phyloP scores from a whole-genome alignment of 2,888 invertebrate species.

The Tupiocoris notatus region DNA sequence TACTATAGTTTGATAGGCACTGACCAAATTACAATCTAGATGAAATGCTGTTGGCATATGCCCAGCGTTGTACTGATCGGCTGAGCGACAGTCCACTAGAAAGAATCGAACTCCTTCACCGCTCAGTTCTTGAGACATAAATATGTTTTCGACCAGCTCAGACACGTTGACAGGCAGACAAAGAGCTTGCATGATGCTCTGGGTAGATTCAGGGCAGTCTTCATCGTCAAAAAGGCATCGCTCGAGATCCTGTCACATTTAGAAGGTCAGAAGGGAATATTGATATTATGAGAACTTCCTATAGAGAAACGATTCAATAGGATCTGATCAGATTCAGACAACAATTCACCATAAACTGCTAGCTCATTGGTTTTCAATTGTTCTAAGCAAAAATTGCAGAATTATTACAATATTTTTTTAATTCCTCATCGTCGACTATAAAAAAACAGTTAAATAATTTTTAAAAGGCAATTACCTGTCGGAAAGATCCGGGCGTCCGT shows the following conservation, averaged over 20 bases:
- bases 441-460: neutral
- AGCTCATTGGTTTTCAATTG: neutral
- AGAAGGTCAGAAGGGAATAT: no score
- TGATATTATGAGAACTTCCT: neutral
- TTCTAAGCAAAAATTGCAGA: no score
- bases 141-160: conserved; percentile 83
- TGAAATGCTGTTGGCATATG: conserved; percentile 97
- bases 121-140: conserved; percentile 51
- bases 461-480: conserved; percentile 61
- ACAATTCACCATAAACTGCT: neutral
- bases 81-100: conserved; percentile 93
- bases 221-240: conserved; percentile 57
- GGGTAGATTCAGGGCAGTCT: conserved; percentile 56
- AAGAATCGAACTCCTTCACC: conserved; percentile 64
- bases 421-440: neutral
- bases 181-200: conserved; percentile 73
- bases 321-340: neutral
- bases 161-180: conserved; percentile 95
- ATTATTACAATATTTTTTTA: neutral
- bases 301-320: neutral
- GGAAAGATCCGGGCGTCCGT: conserved; percentile 89
- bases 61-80: conserved; percentile 95
- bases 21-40: conserved; percentile 86
- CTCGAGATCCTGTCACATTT: conserved; percentile 49
- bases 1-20: conserved; percentile 13